phyloP scores from a whole-genome alignment of 2,113 vertebrate species.

The Thunnus thynnus region DNA sequence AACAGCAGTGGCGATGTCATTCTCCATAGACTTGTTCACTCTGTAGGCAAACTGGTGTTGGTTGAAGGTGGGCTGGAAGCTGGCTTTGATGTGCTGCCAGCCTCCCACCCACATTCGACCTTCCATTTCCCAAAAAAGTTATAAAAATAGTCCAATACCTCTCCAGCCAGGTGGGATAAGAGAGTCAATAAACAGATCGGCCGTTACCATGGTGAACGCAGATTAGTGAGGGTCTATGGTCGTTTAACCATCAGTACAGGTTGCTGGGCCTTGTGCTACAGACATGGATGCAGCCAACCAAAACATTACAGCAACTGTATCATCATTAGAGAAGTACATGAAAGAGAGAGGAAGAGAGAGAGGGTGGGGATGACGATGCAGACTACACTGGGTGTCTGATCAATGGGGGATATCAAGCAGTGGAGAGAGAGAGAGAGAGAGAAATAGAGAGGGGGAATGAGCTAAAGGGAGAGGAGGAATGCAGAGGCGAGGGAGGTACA shows the following conservation, averaged over 20 bases:
- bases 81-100: too few relatives aligned
- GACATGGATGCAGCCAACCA: constrained; percentile 24
- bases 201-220: constrained; percentile 34
- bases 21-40: too few relatives aligned
- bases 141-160: constrained; percentile 35
- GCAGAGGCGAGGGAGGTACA: constrained; percentile 49
- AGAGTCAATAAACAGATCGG: constrained; percentile 55
- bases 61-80: too few relatives aligned
- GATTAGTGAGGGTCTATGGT: constrained; percentile 37
- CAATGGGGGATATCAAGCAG: constrained; percentile 51
- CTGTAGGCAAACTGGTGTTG: too few relatives aligned
- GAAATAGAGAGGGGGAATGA: constrained; percentile 41
- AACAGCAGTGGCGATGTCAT: too few relatives aligned
- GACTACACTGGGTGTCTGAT: constrained; percentile 46
- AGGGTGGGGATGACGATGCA: neutral
- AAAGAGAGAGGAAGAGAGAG: neutral
- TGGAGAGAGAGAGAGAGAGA: neutral
- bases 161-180: neutral
- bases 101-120: too few relatives aligned
- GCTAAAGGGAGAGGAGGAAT: constrained; percentile 31
- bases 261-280: constrained; percentile 18
- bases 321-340: constrained; percentile 52
- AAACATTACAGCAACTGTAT: constrained; percentile 43
- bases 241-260: constrained; percentile 22
- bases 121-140: constrained; percentile 52